phyloP scores from a whole-genome alignment of 2,113 vertebrate genomes.

The Hemiscyllium ocellatum region DNA sequence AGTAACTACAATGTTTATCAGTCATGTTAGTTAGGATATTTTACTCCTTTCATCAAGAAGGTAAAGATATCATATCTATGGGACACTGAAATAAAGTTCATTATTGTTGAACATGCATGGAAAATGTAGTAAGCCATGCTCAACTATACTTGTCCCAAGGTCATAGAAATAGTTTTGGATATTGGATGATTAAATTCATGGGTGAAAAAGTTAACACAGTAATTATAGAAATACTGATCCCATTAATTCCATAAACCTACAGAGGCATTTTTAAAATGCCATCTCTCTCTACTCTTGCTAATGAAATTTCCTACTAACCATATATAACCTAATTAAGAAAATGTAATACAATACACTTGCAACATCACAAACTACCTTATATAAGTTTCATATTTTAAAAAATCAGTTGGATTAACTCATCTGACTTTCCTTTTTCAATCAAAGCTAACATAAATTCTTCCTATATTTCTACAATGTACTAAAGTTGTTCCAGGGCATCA shows the following conservation, averaged over 20 bases:
- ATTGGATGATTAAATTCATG: constrained; percentile 5
- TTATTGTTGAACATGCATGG: not conserved
- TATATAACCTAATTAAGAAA: constrained; percentile 14
- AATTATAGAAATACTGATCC: constrained; percentile 1
- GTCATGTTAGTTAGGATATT: not conserved
- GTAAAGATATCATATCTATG: not conserved
- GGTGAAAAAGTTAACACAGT: not conserved
- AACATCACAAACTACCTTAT: not conserved
- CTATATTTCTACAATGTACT: not conserved
- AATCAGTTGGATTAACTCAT: constrained; percentile 20
- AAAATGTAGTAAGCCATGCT: not conserved
- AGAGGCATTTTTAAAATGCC: constrained; percentile 20
- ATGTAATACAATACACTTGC: constrained; percentile 17
- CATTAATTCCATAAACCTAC: not conserved
- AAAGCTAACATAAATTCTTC: constrained; percentile 8
- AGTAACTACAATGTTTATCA: not conserved
- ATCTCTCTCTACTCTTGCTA: not conserved
- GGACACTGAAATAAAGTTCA: not conserved
- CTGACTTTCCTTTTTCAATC: not conserved
- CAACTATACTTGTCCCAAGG: not conserved
- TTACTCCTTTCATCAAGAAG: not conserved
- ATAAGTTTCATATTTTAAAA: not conserved
- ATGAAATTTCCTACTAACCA: not conserved
- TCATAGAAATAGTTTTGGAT: not conserved
- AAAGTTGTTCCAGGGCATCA: not conserved